Base-by-base conservation (phyloP, 2,113 vertebrate genomes). In the Myiozetetes cayanensis region DNA sequence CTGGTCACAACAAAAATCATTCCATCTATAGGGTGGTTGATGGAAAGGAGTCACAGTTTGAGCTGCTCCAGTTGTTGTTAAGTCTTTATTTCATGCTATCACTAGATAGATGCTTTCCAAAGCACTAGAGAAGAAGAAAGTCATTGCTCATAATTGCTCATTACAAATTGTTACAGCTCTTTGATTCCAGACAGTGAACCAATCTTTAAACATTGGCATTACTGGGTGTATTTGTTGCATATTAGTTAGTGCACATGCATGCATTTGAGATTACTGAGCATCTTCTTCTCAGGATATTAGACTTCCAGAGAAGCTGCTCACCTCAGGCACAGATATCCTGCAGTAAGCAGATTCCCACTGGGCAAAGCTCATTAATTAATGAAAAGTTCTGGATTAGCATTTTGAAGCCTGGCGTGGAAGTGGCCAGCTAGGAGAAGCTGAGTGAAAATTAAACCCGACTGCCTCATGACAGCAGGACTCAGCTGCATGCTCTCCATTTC, bases 321-420 rank as follows among this genome's bases (percentile, higher is more conserved):
- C 93, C 85, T 89, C 80, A 87, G 88, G 80, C 75, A 87, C 31
- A 72, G 83, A 87, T 80, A 93, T 76, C 80, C 50, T 39, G 33
- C 73, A 74, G 55, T 87, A 95, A 92, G 87, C 25, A 79, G 65
- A 95, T 65, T 96, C 96, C 95, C 87, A 93, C 85, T 70, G 94
- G 79, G 88, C 49, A 93, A 83, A 96, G 76, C 87, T 97, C 89
- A 94, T 97, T 97, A 96, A 97, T 98, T 97, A 95, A 97, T 95
- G 90, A 93, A 87, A 93, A 88, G 39, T 25, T 92, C 74, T 61
- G 70, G 62, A 96, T 94, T 94, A 94, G 71, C 17, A 31, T 87
- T 96, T 85, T 47, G 74, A 95, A 96, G 87, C 31, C 76, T 52
- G n/a, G 41, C 79, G 37, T 83, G 81, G 87, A 86, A 80, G 75